Evolutionary conservation across 2,888 invertebrate genomes (phyloP), one percentile per base, ranked within the genome.

Genomic region (Rugalucina vietnamica): DNA sequence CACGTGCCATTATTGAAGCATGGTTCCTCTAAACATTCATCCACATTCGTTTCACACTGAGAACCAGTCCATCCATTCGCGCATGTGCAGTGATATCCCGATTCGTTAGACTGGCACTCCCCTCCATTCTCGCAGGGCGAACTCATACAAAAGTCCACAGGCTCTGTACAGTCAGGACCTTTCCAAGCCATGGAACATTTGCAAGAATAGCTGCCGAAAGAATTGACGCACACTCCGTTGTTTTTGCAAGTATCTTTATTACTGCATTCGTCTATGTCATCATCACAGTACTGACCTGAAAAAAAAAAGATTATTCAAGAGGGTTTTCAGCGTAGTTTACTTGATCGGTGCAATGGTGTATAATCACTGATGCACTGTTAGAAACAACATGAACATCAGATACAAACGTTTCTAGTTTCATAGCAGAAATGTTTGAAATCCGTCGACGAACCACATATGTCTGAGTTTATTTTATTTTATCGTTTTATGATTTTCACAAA

Each of bases 1-100:
- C 87, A 87, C 1, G 65, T 54, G 27, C 78, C 84, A 8, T 70
- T 79, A 70, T 80, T 39, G 32, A 81, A 72, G 43, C 80, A 82
- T 1, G 72, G 49, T 10, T 57, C 65, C 4, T 50, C 8, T 1
- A 57, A n/a, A 72, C 82, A 82, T 71, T 79, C 82, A 37, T 82
- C 60, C 10, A 79, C 65, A 49, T 79, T 77, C 21, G 24, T 32
- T n/a, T 75, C 71, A 65, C 82, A 82, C 37, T 57, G 54, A 14
- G 34, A 36, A 10, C 82, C 82, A 27, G 75, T 43, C 32, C 57
- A 86, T 5, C 83, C 81, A n/a, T 57, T 34, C 10, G 21, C 43
- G n/a, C 86, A 86, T 0, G 12, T 57, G 34, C 85, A 85, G 1
- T 39, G 39, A 24, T 39, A 72, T 12, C 72, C 72, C 12, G 72